These are phyloP conservation scores for Campopleginae sp. DNA, from an alignment of 2,888 invertebrate genomes.

Conservation along the genomic window DNA sequence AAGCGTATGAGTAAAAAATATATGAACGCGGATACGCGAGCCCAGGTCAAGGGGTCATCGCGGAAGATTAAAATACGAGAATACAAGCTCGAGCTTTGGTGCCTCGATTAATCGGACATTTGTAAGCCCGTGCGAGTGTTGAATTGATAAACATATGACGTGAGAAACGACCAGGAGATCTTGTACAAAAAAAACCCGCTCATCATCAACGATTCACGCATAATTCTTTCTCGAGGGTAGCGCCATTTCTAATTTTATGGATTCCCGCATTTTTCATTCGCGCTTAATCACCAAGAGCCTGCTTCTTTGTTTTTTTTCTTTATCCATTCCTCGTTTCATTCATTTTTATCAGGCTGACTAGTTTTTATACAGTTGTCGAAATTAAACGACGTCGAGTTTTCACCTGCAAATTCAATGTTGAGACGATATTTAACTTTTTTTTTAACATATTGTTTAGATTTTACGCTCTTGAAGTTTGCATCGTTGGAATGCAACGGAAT, in stretches of 20 bases:
- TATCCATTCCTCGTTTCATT: neutral
- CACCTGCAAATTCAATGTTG: too few species aligned
- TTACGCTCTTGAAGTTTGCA: too few species aligned
- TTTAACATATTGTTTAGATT: too few species aligned
- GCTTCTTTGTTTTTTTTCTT: neutral
- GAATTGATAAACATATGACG: slow-evolving; percentile 69
- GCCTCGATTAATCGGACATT: slow-evolving; percentile 63
- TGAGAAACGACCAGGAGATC: slow-evolving; percentile 49
- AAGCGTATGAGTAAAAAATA: neutral
- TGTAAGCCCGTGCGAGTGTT: slow-evolving; percentile 31
- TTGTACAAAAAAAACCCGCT: slow-evolving; percentile 3
- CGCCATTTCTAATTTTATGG: slow-evolving; percentile 46
- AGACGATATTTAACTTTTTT: too few species aligned
- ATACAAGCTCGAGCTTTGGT: neutral
- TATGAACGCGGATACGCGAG: slow-evolving; percentile 37
- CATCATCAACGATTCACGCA: slow-evolving; percentile 32
- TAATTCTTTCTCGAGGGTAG: slow-evolving; percentile 34
- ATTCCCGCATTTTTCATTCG: slow-evolving; percentile 1
- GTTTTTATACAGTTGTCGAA: too few species aligned
- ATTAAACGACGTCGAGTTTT: too few species aligned
- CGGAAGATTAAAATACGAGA: slow-evolving; percentile 19
- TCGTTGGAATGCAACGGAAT: too few species aligned
- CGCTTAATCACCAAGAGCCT: neutral
- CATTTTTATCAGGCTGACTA: neutral
- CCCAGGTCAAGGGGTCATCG: slow-evolving; percentile 52